Conservation (phyloP, 1,140 invertebrate genomes). For the Atopsyche davidsoni region DNA sequence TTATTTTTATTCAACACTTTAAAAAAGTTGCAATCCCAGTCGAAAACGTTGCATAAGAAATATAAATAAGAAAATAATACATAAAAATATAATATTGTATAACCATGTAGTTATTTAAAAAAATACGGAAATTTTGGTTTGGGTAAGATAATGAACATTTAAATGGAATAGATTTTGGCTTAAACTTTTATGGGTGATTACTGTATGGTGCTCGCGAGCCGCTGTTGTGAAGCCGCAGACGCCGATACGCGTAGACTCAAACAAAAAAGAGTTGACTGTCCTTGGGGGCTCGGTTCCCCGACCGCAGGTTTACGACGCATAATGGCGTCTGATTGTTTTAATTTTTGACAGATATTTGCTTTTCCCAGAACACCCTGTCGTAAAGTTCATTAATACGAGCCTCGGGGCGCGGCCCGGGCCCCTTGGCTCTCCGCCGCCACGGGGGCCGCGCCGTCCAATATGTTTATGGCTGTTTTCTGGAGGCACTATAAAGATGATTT, state of each 20-base stretch:
- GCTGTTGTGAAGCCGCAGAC: not conserved
- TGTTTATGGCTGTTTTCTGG: not conserved
- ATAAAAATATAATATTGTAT: too few species aligned
- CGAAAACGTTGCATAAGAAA: too few species aligned
- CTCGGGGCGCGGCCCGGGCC: slow-evolving; percentile 6
- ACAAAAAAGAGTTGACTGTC: slow-evolving; percentile 5
- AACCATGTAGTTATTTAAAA: too few species aligned
- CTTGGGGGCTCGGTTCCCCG: slow-evolving; percentile 1
- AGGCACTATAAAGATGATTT: not conserved
- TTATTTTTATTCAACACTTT: too few species aligned
- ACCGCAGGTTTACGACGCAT: slow-evolving; percentile 23
- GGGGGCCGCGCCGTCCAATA: not conserved
- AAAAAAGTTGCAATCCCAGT: too few species aligned
- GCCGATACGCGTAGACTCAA: not conserved
- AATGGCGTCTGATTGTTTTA: slow-evolving; percentile 26
- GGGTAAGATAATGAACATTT: too few species aligned
- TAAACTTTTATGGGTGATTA: too few species aligned
- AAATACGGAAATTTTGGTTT: too few species aligned
- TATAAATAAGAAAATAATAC: too few species aligned
- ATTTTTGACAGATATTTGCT: slow-evolving; percentile 25
- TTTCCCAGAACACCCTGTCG: slow-evolving; percentile 13
- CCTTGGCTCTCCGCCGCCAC: too few species aligned
- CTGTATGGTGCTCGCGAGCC: not conserved
- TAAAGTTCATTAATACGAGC: slow-evolving; percentile 15
- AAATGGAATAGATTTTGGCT: too few species aligned